Conservation (phyloP, 2,797 vertebrate genomes). For the Aldrovandia affinis region DNA sequence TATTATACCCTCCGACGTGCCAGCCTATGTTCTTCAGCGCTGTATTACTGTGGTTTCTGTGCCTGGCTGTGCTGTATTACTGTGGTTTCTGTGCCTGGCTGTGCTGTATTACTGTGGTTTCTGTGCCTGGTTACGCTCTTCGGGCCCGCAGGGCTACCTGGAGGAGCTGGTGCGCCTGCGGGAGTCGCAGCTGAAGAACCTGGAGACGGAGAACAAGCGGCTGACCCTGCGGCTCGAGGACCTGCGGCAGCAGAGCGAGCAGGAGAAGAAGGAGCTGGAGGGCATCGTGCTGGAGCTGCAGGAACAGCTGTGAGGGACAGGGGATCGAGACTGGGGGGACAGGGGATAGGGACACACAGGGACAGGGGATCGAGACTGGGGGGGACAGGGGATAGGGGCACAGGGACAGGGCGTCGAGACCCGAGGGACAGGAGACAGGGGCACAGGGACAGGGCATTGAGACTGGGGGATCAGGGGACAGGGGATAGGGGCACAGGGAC, state of each 20-base stretch:
- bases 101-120: background rate
- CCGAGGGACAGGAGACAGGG: background rate
- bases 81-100: background rate
- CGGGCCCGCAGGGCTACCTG: slow-evolving; percentile 75
- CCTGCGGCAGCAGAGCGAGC: slow-evolving; percentile 78
- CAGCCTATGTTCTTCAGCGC: background rate
- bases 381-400: background rate
- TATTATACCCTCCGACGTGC: background rate
- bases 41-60: background rate
- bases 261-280: slow-evolving; percentile 85
- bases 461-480: background rate
- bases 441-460: background rate
- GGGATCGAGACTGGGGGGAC: slow-evolving; percentile 56
- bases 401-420: background rate
- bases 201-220: slow-evolving; percentile 82
- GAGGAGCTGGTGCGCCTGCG: slow-evolving; percentile 85
- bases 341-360: background rate
- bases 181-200: slow-evolving; percentile 85
- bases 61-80: background rate
- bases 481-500: background rate
- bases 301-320: slow-evolving; percentile 84
- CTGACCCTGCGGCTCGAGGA: slow-evolving; percentile 79
- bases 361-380: background rate
- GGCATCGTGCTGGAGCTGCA: slow-evolving; percentile 85
- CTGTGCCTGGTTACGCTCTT: background rate